Evolutionary conservation across 2,888 invertebrate genomes (phyloP), one percentile per base, ranked within the genome.

Genomic region (Cataglyphis altisquamis): DNA sequence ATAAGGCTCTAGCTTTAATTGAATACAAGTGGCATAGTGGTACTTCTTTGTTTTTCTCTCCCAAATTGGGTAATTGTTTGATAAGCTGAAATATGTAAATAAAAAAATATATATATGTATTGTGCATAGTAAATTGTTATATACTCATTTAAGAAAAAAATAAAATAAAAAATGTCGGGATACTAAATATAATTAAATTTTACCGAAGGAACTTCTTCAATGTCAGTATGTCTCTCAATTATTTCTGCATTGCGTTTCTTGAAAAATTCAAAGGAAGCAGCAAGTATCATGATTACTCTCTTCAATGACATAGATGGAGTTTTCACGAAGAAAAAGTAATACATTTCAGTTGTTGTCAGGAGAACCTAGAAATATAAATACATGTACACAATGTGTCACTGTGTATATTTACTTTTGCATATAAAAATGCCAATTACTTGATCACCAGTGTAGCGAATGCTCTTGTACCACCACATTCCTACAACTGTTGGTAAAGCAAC

Each of bases 391-490:
- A 29, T 67, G 55, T 77, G 5, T 32, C 15, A 25, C 6, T n/a
- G 0, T n/a, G 32, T 32, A 62, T 36, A 68, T 41, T 60, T 72
- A 45, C 8, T 55, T 45, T 15, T 57, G 80, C 52, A 29, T 52
- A 52, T 15, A 74, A 10, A 45, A 83, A 36, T 70, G 72, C 55
- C 72, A 91, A 88, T 91, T 93, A 96, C 96, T 96, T 99, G 98
- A 94, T 99, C 99, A 84, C 99, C 99, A 81, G 99, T 99, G 95
- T 98, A 99, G 91, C 98, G 97, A 90, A 99, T 99, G 84, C 99
- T 99, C 84, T 98, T 97, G 95, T 99, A 99, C 99, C 99, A 99
- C 99, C 99, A 99, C 91, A 98, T 98, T 68, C 99, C 99, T 86
- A 98, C 98, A 86, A 97, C 97, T 78, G 97, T 97, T 36, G 98